These are phyloP conservation scores for Euphydryas editha DNA, from an alignment of 2,888 invertebrate species.

Conservation along the genomic window DNA sequence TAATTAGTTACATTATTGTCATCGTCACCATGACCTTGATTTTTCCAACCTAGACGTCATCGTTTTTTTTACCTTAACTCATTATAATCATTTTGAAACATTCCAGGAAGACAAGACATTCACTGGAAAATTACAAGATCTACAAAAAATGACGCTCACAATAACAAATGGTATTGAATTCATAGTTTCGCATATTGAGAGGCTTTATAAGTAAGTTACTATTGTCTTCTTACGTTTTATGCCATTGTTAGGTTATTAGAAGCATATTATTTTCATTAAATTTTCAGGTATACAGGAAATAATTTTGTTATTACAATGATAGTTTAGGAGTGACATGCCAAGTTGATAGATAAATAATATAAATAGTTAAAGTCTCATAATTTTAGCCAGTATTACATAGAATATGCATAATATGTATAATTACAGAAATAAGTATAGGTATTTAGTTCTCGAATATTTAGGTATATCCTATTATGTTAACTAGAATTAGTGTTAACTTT, in stretches of 20 bases:
- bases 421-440: too few species aligned
- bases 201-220: conserved; percentile 64
- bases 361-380: too few species aligned
- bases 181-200: conserved; percentile 62
- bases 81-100: not conserved
- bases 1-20: not conserved
- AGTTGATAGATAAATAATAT: too few species aligned
- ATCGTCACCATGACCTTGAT: not conserved
- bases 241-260: not conserved
- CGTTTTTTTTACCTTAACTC: not conserved
- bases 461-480: too few species aligned
- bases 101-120: conserved; percentile 56
- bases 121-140: conserved; percentile 57
- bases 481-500: too few species aligned
- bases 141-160: conserved; percentile 64
- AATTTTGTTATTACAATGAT: too few species aligned
- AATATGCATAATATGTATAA: too few species aligned
- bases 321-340: too few species aligned
- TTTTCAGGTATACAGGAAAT: too few species aligned
- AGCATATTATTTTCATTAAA: not conserved
- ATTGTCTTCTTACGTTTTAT: not conserved
- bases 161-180: conserved; percentile 67
- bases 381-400: too few species aligned
- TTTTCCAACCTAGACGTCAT: not conserved
- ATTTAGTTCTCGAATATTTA: too few species aligned